Evolutionary conservation across 2,113 vertebrate genomes (phyloP), one percentile per base, ranked within the genome.

Genomic region (Dromas ardeola): DNA sequence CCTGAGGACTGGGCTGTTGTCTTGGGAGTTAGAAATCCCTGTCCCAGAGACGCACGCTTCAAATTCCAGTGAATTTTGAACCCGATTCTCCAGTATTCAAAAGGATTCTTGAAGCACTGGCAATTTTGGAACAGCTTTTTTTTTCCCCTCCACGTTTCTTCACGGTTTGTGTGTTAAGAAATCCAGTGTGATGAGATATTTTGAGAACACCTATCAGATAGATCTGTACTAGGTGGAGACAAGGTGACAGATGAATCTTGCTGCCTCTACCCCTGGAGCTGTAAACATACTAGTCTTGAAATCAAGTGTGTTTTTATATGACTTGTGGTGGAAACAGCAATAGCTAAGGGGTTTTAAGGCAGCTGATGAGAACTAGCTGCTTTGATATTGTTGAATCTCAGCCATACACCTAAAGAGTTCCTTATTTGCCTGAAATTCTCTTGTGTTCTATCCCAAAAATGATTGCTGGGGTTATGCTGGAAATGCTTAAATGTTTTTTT

Each of bases 181-280:
- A 85, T 90, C 86, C 34, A 79, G 42, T 0, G 10, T 43, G 84
- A 81, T 83, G 47, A 96, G 76, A 55, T 94, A 93, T 96, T 96
- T 88, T 95, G 87, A 85, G 95, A 88, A 79, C 74, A 91, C 84
- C 87, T 90, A 72, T 91, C 84, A 61, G 69, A 79, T 26, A 91
- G 69, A 82, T 86, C 92, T 93, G 71, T 58, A 17, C 74, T 61
- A 82, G 89, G 70, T 93, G 74, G 87, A 93, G 87, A 91, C 74
- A 87, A 88, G 85, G 90, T 96, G 95, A 90, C 66, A 94, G 88
- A 78, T 93, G 53, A 91, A 65, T 73, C 84, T 93, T 88, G 26
- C 81, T 92, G 58, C 67, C 80, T 92, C 38, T 90, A 21, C 43
- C 73, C 73, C 92, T 84, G 81, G 66, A 96, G 87, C 84, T 95